Base-by-base conservation (phyloP, 1,140 invertebrate genomes). In the Drosophila repletoides region DNA sequence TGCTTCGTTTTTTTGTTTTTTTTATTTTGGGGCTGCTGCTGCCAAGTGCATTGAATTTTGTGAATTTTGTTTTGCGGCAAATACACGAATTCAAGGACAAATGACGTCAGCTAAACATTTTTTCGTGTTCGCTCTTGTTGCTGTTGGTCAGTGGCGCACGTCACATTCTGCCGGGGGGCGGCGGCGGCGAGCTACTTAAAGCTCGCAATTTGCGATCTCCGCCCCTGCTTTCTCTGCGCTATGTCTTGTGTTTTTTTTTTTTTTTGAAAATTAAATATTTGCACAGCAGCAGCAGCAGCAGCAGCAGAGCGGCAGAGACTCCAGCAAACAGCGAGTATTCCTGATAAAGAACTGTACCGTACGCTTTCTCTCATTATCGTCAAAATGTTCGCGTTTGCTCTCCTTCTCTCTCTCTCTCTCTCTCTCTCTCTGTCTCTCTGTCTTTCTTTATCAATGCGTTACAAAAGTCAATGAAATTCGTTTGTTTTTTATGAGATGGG, bases 61-160 rank as follows among this genome's bases (percentile, higher is more conserved):
- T 38, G 59, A 76, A 63, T 76, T 80, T 79, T 53, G 59, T 52
- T 86, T 86, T 66, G 53, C 61, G 64, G 80, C 76, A 79, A 84
- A 86, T 76, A 81, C 59, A 81, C 68, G 69, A 86, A 53, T 87
- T 87, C 81, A 87, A 87, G 83, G 83, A 88, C 83, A 87, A 77
- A 79, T 87, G 83, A 87, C 83, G 83, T 87, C 83, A 87, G 70
- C 74, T 72, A 86, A 84, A 69, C 75, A 77, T 73, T 84, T 80
- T 76, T 79, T 71, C 52, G 58, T 60, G 46, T 12, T 53, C 15
- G 41, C 38, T 38, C 73, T 70, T 43, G 51, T 61, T 67, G 61
- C 52, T 59, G 58, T 28, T 77, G 63, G 26, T 67, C 65, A 69
- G 55, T 63, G 64, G 61, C 74, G 60, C 51, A 56, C 65, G 38